Percentiles rank a stretch among this genome's conserved stretches.
These are phyloP conservation scores for Patella pellucida DNA, from an alignment of 2,888 invertebrate species.

Conservation along the genomic window DNA sequence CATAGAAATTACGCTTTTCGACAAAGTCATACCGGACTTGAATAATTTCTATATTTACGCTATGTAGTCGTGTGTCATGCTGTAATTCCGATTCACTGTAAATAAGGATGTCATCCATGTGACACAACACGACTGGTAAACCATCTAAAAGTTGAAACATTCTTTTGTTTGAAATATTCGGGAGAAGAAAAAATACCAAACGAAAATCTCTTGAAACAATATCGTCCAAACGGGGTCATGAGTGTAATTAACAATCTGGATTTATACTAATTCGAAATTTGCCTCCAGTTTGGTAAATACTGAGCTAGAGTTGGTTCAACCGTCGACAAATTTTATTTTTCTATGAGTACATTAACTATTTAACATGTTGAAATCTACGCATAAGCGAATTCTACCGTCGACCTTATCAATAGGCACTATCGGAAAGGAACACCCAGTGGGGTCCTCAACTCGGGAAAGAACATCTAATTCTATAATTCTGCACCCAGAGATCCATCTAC, in stretches of 20 bases:
- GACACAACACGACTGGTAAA: conserved; percentile 30
- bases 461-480: not conserved
- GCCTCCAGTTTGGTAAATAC: conserved; percentile 30
- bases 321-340: conserved; percentile 20
- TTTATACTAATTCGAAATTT: conserved; percentile 24
- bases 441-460: not conserved
- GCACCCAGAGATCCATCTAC: no score
- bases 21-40: no score
- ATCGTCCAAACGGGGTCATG: conserved; percentile 42
- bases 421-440: not conserved
- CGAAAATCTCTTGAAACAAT: conserved; percentile 34
- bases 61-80: conserved; percentile 25
- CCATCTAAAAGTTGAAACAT: conserved; percentile 50
- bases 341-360: not conserved
- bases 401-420: not conserved
- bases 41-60: no score
- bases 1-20: conserved; percentile 34
- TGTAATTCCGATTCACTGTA: conserved; percentile 11
- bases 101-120: conserved; percentile 39
- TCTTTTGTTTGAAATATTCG: conserved; percentile 69
- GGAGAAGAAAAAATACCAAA: conserved; percentile 65
- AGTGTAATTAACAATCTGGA: conserved; percentile 37
- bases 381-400: not conserved
- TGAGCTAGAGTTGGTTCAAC: conserved; percentile 24
- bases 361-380: not conserved